phyloP scores from a whole-genome alignment of 2,113 vertebrate species.

The Holacanthus passer region DNA sequence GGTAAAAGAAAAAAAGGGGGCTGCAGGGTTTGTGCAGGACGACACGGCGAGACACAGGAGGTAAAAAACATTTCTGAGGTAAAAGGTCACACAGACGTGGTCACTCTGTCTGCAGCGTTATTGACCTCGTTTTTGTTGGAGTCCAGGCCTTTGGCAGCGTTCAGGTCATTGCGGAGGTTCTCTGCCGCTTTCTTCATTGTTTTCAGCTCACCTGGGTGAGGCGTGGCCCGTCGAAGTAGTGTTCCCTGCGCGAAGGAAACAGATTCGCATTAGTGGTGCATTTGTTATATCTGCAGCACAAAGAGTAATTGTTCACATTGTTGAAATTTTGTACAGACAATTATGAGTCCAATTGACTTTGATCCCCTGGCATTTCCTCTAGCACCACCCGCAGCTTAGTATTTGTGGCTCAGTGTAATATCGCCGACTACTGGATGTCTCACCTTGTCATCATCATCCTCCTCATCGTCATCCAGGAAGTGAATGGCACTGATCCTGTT shows the following conservation, averaged over 20 bases:
- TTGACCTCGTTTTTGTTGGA: slow-evolving; percentile 99
- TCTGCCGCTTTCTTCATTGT: slow-evolving; percentile 97
- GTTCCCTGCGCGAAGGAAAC: slow-evolving; percentile 82
- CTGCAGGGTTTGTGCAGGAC: slow-evolving; percentile 67
- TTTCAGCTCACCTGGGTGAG: slow-evolving; percentile 97
- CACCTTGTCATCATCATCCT: slow-evolving; percentile 94
- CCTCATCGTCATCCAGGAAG: slow-evolving; percentile 94
- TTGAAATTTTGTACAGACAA: neutral
- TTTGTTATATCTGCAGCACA: neutral
- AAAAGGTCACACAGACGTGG: slow-evolving; percentile 95
- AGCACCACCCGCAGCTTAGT: neutral
- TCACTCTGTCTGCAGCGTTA: slow-evolving; percentile 94
- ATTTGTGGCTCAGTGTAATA: neutral
- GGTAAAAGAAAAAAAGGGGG: slow-evolving; percentile 42
- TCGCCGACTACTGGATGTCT: slow-evolving; percentile 16
- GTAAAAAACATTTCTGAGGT: slow-evolving; percentile 85
- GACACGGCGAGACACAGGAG: slow-evolving; percentile 85
- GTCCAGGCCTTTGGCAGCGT: slow-evolving; percentile 97
- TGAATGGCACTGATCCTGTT: slow-evolving; percentile 96
- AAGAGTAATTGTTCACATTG: too few species aligned
- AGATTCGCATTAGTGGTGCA: slow-evolving; percentile 9
- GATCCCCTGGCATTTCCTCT: neutral
- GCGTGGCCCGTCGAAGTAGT: slow-evolving; percentile 93
- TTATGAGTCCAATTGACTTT: neutral
- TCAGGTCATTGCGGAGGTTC: slow-evolving; percentile 96